Conservation (phyloP, 2,113 vertebrate species). For the Tupaia tana region DNA sequence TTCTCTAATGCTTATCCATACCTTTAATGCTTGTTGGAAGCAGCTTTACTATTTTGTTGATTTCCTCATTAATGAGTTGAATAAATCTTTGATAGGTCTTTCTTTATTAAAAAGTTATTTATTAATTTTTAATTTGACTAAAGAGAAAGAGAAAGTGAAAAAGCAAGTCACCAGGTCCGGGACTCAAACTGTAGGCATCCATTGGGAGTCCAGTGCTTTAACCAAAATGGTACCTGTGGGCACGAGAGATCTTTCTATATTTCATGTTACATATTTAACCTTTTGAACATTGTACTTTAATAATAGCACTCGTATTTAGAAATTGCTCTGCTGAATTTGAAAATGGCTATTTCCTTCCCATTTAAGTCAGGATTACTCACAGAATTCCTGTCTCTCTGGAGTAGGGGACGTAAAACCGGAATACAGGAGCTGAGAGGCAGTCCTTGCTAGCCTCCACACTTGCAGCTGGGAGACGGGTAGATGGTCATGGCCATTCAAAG, state of each 20-base stretch:
- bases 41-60: neutral
- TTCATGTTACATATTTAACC: neutral
- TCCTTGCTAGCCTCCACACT: neutral
- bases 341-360: neutral
- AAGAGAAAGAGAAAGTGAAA: no score
- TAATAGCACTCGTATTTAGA: neutral
- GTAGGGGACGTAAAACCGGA: neutral
- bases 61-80: neutral
- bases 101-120: no score
- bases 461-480: neutral
- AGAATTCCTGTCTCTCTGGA: neutral
- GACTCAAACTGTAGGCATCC: no score
- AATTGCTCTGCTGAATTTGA: neutral
- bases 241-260: neutral
- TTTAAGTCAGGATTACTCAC: neutral
- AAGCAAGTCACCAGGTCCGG: no score
- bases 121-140: no score
- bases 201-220: no score
- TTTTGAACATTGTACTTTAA: slow-evolving; percentile 42
- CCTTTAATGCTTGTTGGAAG: neutral
- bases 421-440: neutral
- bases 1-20: neutral
- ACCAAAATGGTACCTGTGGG: no score
- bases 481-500: neutral
- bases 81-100: neutral